Evolutionary conservation across 2,113 vertebrate species (phyloP), one percentile per base, ranked within the genome.

Genomic region (Mormyrus iriodes): DNA sequence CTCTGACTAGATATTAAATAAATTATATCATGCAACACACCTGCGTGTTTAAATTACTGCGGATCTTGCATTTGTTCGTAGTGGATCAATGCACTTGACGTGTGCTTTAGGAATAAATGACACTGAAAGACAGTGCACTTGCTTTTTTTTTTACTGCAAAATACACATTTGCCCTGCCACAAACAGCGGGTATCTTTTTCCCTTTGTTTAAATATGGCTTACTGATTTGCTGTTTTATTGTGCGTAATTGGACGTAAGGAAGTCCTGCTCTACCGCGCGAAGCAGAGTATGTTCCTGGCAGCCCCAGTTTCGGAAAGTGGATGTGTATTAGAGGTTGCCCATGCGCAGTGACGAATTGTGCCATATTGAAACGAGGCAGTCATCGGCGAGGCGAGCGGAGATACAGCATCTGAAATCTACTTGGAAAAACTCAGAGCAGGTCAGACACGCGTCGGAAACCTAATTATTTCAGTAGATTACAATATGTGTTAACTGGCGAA

Each of bases 341-440:
- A 96, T 96, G 96, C 97, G 97, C 97, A 96, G 89, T 97, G 92
- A 92, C 92, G 92, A 87, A 93, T 96, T 95, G 96, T 96, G 97
- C 97, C 97, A 97, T 98, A 98, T 97, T 97, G 97, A 97, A 98
- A 97, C 95, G 97, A 97, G 97, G 96, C 97, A 95, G 97, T 95
- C 96, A 94, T 95, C 95, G 95, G 96, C 96, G 96, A 96, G 96
- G 95, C 96, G 94, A 96, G 96, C 96, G 94, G 89, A 95, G 95
- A 93, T 92, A 93, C 94, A 91, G 95, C 95, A 95, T 95, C 95
- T 94, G 95, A 95, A 95, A 96, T 89, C 95, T 90, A 95, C 94
- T 95, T 94, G 95, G 79, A 96, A 96, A 97, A 97, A 97, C 96
- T 97, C 97, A 94, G 95, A 95, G 94, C 91, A 95, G 97, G 97